These are phyloP conservation scores for Rhynchomys soricoides DNA, from an alignment of 2,113 vertebrate species.

Conservation along the genomic window DNA sequence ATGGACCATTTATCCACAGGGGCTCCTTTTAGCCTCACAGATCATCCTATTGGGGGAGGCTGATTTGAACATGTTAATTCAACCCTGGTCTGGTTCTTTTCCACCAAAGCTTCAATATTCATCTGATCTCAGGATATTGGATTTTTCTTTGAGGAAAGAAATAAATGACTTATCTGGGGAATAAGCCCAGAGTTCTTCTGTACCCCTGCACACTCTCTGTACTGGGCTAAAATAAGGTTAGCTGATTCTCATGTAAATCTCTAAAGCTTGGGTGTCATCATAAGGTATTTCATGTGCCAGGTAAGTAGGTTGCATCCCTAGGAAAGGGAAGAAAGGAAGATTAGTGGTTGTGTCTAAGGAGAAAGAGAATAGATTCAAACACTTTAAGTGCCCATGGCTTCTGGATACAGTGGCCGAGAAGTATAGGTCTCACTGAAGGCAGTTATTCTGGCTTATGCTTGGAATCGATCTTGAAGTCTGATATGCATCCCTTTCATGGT, in stretches of 20 bases:
- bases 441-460: not conserved
- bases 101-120: slow-evolving; percentile 84
- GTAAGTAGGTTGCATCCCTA: slow-evolving; percentile 83
- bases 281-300: slow-evolving; percentile 83
- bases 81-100: slow-evolving; percentile 71
- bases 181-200: slow-evolving; percentile 82
- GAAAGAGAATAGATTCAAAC: slow-evolving; percentile 68
- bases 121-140: slow-evolving; percentile 89
- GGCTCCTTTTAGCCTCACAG: slow-evolving; percentile 36
- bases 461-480: slow-evolving; percentile 27
- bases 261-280: slow-evolving; percentile 85
- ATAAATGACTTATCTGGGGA: slow-evolving; percentile 89
- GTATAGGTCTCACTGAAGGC: not conserved
- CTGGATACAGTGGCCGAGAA: not conserved
- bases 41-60: slow-evolving; percentile 69
- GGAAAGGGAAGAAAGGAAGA: slow-evolving; percentile 76
- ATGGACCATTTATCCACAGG: not conserved
- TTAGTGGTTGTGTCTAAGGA: slow-evolving; percentile 78
- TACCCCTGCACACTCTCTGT: slow-evolving; percentile 79
- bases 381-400: not conserved
- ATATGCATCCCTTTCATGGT: not conserved
- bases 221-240: slow-evolving; percentile 84
- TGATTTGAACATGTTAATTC: slow-evolving; percentile 83
- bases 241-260: slow-evolving; percentile 88
- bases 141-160: slow-evolving; percentile 89